Base-by-base conservation (phyloP, 2,113 vertebrate species). In the Neodon shergylaensis region DNA sequence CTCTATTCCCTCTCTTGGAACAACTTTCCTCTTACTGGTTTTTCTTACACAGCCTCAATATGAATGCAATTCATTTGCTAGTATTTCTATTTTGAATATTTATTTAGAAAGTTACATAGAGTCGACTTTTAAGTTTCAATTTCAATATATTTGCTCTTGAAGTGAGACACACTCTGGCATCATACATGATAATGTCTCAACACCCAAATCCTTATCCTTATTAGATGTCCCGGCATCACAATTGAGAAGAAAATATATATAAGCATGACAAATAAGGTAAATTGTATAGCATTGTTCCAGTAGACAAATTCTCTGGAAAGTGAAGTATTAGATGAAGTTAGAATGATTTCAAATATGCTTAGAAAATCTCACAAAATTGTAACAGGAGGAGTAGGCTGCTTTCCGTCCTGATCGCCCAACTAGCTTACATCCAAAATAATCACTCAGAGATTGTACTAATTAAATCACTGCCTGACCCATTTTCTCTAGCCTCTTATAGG, bases 391-490 rank as follows among this genome's bases (percentile, higher is more conserved):
- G 54, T 1, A 0, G 54, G 54, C 17, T 58, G 17, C 54, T 58
- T 58, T 54, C 16, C 5, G 17, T 54, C 16, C 54, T 3, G 5
- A 17, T 19, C 3, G 54, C 54, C 14, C 4, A 1, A 0, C 54
- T 54, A 54, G 54, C 54, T 54, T 54, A 54, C 16, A 54, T 5
- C 16, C 1, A 1, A 54, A 54, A 54, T 54, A 54, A 54, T 54
- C 54, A 54, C 5, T 5, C 54, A 58, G 17, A 58, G 21, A 58
- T 58, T 58, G 54, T 58, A 58, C 19, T 58, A 58, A 58, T 58
- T 58, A 19, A 58, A 19, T 19, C 54, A 58, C 54, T 58, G 54
- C 54, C 54, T 58, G 54, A 17, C 54, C 54, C 54, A 19, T 58
- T 58, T 19, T 58, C 17, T 58, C 54, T 58, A 58, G 54, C 54